Conservation (phyloP, 2,888 invertebrate species). For the Lumbricus terrestris region DNA sequence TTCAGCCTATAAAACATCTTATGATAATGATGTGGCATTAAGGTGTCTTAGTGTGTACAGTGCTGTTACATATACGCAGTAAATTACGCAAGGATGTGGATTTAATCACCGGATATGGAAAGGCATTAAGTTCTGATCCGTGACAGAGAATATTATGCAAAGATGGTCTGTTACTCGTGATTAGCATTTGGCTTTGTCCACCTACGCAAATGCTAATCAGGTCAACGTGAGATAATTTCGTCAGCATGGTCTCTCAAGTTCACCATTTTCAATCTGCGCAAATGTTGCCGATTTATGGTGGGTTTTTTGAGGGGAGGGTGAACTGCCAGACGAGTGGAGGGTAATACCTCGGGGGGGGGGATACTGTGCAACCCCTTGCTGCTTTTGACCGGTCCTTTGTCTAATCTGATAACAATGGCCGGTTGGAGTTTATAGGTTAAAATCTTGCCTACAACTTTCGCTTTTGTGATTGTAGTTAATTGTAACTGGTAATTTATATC, state of each 20-base stretch:
- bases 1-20: neutral
- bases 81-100: neutral
- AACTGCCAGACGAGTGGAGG: neutral
- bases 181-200: neutral
- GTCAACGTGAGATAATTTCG: neutral
- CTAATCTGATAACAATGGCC: neutral
- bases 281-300: slow-evolving; percentile 3
- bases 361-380: neutral
- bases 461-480: neutral
- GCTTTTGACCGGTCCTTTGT: no score
- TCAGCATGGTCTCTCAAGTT: neutral
- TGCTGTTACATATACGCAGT: neutral
- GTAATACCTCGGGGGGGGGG: neutral
- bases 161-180: neutral
- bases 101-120: neutral
- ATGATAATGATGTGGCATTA: neutral
- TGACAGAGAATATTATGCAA: neutral
- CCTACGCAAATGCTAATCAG: neutral
- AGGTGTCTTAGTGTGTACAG: neutral
- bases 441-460: neutral
- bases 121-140: neutral
- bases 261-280: neutral
- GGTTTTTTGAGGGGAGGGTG: neutral
- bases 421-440: neutral
- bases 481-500: no score